Evolutionary conservation across 2,888 invertebrate species (phyloP).

Genomic region (Phyto melanocephala): DNA sequence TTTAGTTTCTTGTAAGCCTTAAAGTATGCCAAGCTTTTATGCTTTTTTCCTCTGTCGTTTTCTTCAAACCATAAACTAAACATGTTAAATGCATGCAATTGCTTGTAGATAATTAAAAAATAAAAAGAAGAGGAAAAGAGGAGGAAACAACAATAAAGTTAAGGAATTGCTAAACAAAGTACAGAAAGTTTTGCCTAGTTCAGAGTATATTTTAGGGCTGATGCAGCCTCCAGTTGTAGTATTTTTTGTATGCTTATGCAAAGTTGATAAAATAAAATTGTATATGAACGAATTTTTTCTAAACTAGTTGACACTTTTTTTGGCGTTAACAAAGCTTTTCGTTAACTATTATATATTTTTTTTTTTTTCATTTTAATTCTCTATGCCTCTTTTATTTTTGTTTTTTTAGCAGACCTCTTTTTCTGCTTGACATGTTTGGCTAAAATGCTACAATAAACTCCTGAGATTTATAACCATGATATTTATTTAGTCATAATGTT

Average conservation of each 20-base stretch:
- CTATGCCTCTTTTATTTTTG: not conserved
- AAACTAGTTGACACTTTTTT: constrained; percentile 25
- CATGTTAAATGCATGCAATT: not conserved
- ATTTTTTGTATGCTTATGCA: not conserved
- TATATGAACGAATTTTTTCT: not conserved
- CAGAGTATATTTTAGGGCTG: not conserved
- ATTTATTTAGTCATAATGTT: constrained; percentile 26
- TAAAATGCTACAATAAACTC: constrained; percentile 30
- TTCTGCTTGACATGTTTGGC: constrained; percentile 19
- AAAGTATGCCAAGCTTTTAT: constrained; percentile 39
- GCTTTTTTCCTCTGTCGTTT: not conserved
- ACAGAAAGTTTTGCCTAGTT: not conserved
- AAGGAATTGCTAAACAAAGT: constrained; percentile 28
- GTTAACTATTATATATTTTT: not conserved
- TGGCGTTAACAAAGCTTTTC: not conserved
- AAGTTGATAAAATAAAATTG: constrained; percentile 15
- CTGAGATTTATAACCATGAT: constrained; percentile 51
- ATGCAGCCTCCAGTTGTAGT: not conserved
- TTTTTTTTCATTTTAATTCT: not conserved
- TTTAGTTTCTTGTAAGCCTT: constrained; percentile 5
- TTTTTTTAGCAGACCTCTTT: not conserved
- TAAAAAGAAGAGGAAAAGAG: not conserved
- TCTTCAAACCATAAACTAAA: constrained; percentile 12
- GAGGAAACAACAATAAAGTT: not conserved
- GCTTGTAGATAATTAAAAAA: constrained; percentile 44